These are phyloP conservation scores for Nycticebus coucang DNA, from an alignment of 2,113 vertebrate genomes.

Conservation along the genomic window DNA sequence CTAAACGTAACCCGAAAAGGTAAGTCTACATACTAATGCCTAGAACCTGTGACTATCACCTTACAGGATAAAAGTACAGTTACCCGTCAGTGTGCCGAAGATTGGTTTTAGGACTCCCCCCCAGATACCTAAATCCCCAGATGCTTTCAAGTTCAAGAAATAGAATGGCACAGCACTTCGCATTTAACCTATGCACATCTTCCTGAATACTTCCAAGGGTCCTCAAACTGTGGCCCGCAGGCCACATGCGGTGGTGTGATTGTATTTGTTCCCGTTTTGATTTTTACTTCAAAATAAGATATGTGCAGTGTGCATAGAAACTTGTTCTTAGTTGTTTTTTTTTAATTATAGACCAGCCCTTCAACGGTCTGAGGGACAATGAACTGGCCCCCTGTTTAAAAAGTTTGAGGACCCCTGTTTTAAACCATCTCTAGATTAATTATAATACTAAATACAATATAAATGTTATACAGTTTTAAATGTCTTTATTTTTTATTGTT, in stretches of 20 bases:
- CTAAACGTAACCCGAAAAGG: not conserved
- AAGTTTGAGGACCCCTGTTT: too few relatives aligned
- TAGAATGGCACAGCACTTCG: not conserved
- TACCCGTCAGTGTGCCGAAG: not conserved
- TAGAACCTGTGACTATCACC: not conserved
- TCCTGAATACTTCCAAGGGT: not conserved
- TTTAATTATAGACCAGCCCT: too few relatives aligned
- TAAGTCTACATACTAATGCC: not conserved
- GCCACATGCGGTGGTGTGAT: too few relatives aligned
- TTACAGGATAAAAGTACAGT: not conserved
- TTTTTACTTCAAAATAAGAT: too few relatives aligned
- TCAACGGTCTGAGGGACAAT: too few relatives aligned
- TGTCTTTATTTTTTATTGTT: not conserved
- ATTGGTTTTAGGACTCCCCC: not conserved
- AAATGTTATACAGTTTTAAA: not conserved
- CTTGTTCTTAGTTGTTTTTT: too few relatives aligned
- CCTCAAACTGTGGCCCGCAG: too few relatives aligned
- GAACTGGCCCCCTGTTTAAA: too few relatives aligned
- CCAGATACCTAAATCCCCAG: not conserved
- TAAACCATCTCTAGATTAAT: not conserved
- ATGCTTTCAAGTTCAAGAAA: not conserved
- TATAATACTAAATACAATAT: not conserved
- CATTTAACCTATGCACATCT: not conserved
- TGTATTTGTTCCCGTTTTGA: too few relatives aligned
- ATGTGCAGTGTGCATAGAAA: too few relatives aligned